A percentile compares a stretch with the other conserved stretches of the same genome.
Conservation (phyloP, 2,888 invertebrate species). For the Aporophyla lueneburgensis region DNA sequence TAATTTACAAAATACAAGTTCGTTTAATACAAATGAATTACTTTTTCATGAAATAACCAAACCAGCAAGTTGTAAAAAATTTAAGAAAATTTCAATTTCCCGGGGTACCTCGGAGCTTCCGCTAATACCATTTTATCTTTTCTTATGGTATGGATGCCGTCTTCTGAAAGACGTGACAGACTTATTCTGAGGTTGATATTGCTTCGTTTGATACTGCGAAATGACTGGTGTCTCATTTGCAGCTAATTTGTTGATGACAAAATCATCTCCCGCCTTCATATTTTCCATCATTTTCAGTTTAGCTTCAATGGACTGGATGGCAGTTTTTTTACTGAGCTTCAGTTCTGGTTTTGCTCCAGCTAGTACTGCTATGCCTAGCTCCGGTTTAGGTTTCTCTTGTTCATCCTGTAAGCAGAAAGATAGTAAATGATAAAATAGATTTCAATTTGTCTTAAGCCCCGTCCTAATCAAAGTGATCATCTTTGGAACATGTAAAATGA, state of each 20-base stretch:
- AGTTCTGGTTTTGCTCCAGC: conserved; percentile 92
- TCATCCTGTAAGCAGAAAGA: conserved; percentile 91
- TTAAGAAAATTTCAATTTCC: too few species aligned
- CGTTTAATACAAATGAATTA: too few species aligned
- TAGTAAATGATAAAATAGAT: neutral
- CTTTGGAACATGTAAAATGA: too few species aligned
- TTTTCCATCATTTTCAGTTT: conserved; percentile 95
- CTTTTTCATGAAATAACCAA: too few species aligned
- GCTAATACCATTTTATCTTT: conserved; percentile 77
- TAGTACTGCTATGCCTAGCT: conserved; percentile 94
- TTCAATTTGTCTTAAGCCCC: neutral
- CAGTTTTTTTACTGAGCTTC: conserved; percentile 94
- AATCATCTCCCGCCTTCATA: conserved; percentile 92
- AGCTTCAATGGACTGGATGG: conserved; percentile 97
- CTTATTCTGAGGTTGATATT: conserved; percentile 83
- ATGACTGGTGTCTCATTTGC: conserved; percentile 93
- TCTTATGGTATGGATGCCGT: conserved; percentile 88
- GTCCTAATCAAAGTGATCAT: too few species aligned
- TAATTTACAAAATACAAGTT: too few species aligned
- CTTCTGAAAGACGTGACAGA: conserved; percentile 82
- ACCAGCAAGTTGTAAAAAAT: too few species aligned
- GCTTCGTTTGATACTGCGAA: conserved; percentile 92
- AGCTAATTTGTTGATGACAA: conserved; percentile 93
- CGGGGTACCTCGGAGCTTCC: too few species aligned
- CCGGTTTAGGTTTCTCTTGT: conserved; percentile 93